Evolutionary conservation across 2,888 invertebrate species (phyloP).

Genomic region (Reticulitermes lucifugus): DNA sequence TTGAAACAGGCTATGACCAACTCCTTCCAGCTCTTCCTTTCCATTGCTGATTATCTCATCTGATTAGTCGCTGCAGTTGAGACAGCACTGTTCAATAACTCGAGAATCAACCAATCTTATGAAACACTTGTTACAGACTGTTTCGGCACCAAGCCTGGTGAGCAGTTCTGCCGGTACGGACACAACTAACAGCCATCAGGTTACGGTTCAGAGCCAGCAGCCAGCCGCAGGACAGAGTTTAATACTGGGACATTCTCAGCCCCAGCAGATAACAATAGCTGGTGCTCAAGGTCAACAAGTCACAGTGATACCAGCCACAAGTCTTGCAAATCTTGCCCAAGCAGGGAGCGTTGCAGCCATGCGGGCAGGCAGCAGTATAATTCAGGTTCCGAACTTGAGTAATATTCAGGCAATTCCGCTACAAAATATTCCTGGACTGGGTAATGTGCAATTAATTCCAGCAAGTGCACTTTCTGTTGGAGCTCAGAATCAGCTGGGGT

Average conservation of each 20-base stretch:
- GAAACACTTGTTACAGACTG: constrained; percentile 46
- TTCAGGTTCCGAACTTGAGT: constrained; percentile 55
- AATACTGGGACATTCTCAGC: constrained; percentile 46
- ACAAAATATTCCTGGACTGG: constrained; percentile 80
- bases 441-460: constrained; percentile 86
- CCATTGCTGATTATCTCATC: too few relatives aligned
- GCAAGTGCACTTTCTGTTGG: constrained; percentile 67
- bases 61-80: too few relatives aligned
- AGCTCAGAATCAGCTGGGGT: constrained; percentile 54
- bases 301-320: constrained; percentile 83
- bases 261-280: constrained; percentile 54
- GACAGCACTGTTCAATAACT: too few relatives aligned
- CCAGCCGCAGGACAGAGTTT: constrained; percentile 39
- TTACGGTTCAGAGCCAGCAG: constrained; percentile 44
- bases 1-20: too few relatives aligned
- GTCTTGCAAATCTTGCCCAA: constrained; percentile 63
- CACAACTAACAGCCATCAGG: constrained; percentile 37
- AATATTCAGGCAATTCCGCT: constrained; percentile 77
- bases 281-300: constrained; percentile 84
- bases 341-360: constrained; percentile 56
- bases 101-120: too few relatives aligned
- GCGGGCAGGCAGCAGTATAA: constrained; percentile 59
- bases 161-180: constrained; percentile 38
- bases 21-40: too few relatives aligned
- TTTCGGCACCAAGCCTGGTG: constrained; percentile 50